phyloP scores from a whole-genome alignment of 2,888 invertebrate species.

The Phanerotoma sp. region DNA sequence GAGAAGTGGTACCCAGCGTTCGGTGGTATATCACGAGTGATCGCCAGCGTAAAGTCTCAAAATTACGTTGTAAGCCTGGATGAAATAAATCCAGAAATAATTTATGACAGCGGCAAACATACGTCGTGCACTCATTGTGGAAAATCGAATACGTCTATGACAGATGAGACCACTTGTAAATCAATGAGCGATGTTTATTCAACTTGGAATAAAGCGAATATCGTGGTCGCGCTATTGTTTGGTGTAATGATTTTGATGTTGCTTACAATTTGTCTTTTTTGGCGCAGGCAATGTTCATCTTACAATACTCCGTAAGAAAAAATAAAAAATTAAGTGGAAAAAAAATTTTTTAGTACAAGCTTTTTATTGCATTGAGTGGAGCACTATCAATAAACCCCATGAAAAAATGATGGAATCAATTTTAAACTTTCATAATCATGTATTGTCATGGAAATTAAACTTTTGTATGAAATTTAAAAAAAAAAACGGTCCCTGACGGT shows the following conservation, averaged over 20 bases:
- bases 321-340: not conserved
- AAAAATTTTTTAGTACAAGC: too few species aligned
- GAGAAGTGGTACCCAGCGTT: conserved; percentile 65
- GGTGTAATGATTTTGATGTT: not conserved
- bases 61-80: conserved; percentile 37
- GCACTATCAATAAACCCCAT: too few species aligned
- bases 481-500: too few species aligned
- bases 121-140: not conserved
- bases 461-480: too few species aligned
- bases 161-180: not conserved
- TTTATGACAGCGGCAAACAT: not conserved
- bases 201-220: not conserved
- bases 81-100: not conserved
- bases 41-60: conserved; percentile 34
- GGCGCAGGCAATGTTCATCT: not conserved
- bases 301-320: conserved; percentile 9
- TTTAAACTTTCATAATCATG: too few species aligned
- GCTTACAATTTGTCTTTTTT: not conserved
- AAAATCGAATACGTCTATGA: not conserved
- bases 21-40: conserved; percentile 58
- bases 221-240: not conserved
- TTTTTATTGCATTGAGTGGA: too few species aligned
- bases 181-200: not conserved
- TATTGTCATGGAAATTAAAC: too few species aligned
- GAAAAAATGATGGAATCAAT: too few species aligned